Evolutionary conservation across 2,113 vertebrate genomes (phyloP).

Genomic region (Onychorhynchus coronatus): DNA sequence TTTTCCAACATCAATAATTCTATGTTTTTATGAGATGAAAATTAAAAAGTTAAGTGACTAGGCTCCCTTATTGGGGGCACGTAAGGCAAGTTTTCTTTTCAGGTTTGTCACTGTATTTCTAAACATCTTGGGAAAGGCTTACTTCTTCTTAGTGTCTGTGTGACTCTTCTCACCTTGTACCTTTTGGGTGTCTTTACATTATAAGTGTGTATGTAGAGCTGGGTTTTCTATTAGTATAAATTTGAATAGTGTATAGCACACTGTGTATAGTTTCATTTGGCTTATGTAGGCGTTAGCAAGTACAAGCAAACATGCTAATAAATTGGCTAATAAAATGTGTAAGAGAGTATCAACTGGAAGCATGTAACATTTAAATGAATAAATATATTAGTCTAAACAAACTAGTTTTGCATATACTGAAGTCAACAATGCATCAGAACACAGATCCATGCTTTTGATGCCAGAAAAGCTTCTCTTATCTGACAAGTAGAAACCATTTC

Average conservation of each 20-base stretch:
- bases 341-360: not conserved
- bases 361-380: not conserved
- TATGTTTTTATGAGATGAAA: not conserved
- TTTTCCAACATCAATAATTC: not conserved
- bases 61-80: accelerated
- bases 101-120: not conserved
- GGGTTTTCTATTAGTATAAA: not conserved
- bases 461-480: not conserved
- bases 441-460: not conserved
- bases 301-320: not conserved
- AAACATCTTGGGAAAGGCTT: not conserved
- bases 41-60: not conserved
- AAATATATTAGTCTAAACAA: not conserved
- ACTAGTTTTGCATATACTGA: not conserved
- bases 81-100: not conserved
- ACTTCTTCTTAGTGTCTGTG: not conserved
- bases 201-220: not conserved
- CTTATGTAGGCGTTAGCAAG: not conserved
- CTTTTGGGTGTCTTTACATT: not conserved
- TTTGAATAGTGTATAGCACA: not conserved
- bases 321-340: not conserved
- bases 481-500: not conserved
- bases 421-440: not conserved
- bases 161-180: not conserved
- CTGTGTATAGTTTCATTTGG: not conserved